phyloP scores from a whole-genome alignment of 2,113 vertebrate genomes.

The Pipa parva region DNA sequence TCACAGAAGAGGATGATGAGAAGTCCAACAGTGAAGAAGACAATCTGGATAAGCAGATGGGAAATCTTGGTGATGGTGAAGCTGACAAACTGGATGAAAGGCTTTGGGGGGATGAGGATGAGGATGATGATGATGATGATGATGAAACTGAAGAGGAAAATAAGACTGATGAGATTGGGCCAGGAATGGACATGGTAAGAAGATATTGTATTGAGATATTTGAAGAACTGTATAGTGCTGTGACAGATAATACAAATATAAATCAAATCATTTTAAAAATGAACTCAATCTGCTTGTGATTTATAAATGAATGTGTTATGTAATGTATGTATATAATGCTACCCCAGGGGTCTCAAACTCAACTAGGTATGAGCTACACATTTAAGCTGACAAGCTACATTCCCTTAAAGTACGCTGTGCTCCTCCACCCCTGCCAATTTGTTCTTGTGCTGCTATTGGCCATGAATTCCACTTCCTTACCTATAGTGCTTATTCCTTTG shows the following conservation, averaged over 20 bases:
- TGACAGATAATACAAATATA: no score
- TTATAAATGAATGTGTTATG: neutral
- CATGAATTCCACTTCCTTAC: no score
- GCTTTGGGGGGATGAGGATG: constrained; percentile 87
- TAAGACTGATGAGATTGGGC: constrained; percentile 83
- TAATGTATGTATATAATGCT: no score
- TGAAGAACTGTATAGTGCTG: neutral
- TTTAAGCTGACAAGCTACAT: no score
- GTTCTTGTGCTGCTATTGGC: no score
- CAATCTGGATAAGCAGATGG: constrained; percentile 95
- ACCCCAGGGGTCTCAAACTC: no score
- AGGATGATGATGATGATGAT: constrained; percentile 54
- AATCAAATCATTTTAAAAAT: no score
- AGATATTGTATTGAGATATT: no score
- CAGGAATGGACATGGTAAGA: constrained; percentile 91
- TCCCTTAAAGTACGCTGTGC: no score
- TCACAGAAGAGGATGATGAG: constrained; percentile 72
- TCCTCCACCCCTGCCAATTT: no score
- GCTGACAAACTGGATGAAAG: constrained; percentile 91
- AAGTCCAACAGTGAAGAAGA: constrained; percentile 75
- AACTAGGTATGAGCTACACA: no score
- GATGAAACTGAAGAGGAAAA: constrained; percentile 62
- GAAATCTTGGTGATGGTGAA: constrained; percentile 82
- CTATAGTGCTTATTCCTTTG: no score
- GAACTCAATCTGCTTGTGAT: neutral